phyloP scores from a whole-genome alignment of 2,113 vertebrate genomes.

The Planiliza haematocheilus region DNA sequence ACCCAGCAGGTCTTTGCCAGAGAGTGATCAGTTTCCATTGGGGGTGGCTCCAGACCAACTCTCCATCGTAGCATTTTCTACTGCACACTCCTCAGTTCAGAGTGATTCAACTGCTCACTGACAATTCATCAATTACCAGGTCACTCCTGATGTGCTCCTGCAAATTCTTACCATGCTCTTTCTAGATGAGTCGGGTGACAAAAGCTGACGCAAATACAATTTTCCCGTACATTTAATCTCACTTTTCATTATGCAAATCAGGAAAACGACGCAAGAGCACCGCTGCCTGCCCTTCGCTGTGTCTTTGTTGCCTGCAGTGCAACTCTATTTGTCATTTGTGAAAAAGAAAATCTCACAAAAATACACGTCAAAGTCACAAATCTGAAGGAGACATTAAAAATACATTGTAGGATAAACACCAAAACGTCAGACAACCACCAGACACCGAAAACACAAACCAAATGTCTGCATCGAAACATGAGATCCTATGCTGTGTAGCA shows the following conservation, averaged over 20 bases:
- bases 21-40: too few species aligned
- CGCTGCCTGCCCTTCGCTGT: slow-evolving; percentile 2
- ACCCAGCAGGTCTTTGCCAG: too few species aligned
- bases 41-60: too few species aligned
- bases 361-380: slow-evolving; percentile 17
- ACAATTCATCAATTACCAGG: background rate
- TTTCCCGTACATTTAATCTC: background rate
- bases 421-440: slow-evolving; percentile 14
- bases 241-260: slow-evolving; percentile 20
- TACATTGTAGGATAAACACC: background rate
- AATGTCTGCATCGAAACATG: too few species aligned
- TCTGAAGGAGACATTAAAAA: slow-evolving; percentile 23
- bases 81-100: background rate
- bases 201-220: slow-evolving; percentile 4
- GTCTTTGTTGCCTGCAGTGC: background rate
- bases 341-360: slow-evolving; percentile 36
- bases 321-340: slow-evolving; percentile 4
- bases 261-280: slow-evolving; percentile 2
- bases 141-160: too few species aligned
- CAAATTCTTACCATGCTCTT: background rate
- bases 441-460: background rate
- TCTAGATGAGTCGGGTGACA: background rate
- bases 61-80: background rate
- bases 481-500: background rate
- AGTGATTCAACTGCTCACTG: background rate